Evolutionary conservation across 2,113 vertebrate species (phyloP).

Genomic region (Lepus americanus): DNA sequence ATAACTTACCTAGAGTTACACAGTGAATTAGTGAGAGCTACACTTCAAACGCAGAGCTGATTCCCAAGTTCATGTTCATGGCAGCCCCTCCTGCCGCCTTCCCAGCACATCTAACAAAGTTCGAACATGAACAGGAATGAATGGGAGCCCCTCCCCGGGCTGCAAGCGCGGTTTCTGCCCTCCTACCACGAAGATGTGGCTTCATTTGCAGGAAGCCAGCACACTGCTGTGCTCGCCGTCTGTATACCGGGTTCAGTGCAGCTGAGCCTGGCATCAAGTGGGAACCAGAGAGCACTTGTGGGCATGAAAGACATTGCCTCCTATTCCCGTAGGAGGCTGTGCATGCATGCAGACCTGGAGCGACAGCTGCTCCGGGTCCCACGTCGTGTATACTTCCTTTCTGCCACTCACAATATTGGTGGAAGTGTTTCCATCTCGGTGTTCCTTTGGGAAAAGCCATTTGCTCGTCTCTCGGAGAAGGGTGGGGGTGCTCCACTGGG

Average conservation of each 20-base stretch:
- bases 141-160: neutral
- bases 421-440: neutral
- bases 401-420: neutral
- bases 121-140: neutral
- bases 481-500: neutral
- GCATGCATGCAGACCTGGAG: fast-evolving
- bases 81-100: neutral
- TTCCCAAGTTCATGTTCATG: neutral
- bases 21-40: neutral
- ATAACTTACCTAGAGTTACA: neutral
- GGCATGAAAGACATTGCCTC: neutral
- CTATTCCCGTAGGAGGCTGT: neutral
- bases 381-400: neutral
- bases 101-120: neutral
- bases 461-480: neutral
- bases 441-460: neutral
- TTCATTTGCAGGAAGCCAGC: neutral
- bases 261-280: neutral
- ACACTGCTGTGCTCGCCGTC: neutral
- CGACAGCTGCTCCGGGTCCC: neutral
- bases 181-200: neutral
- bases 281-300: neutral
- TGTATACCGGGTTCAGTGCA: neutral
- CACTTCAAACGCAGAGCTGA: neutral
- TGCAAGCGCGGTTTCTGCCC: neutral